Base-by-base conservation (phyloP, 1,140 invertebrate species). In the Thalassaphorura encarpata region DNA sequence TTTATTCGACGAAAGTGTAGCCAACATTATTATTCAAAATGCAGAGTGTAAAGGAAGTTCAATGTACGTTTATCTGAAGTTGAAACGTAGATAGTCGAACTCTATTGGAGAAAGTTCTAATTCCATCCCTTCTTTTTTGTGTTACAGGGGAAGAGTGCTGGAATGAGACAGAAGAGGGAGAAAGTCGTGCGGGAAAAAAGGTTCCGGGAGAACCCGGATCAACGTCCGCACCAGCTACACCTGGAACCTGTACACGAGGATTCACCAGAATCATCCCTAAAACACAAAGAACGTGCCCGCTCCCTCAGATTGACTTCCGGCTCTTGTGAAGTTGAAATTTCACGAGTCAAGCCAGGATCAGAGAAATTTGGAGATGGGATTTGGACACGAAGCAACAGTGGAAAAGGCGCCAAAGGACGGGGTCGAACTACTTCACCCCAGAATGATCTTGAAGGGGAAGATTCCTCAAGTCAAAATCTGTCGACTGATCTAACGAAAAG, bases 121-220 rank as follows among this genome's bases (percentile, higher is more conserved):
- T 36, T 11, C n/a, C n/a, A 8, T 36, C 33, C 33, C n/a, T 36
- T 36, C n/a, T 36, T 8, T 36, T 36, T 36, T 36, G 33, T n/a
- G 33, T 61, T 58, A 29, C 29, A 55, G 60, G 46, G 33, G 60
- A 62, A 5, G 60, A 62, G 54, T 36, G 18, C 11, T 55, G 56
- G 56, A 58, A 52, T 24, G 60, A 62, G 27, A 29, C 41, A 26
- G 60, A 58, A 58, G 56, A 62, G 42, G 48, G 56, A 39, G 52
- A 51, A 15, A 45, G 52, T 29, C 24, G 52, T 42, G 23, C 26
- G 16, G 52, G 26, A 23, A 50, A 29, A 36, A 54, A 60, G 28
- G 27, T 33, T 18, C 21, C 2, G 23, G 28, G 21, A 11, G 19
- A 19, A n/a, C n/a, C n/a, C n/a, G n/a, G n/a, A n/a, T n/a, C n/a